A percentile compares a stretch with the other conserved stretches of the same genome.
Evolutionary conservation across 2,797 vertebrate species (phyloP).

Genomic region (Falco columbarius): DNA sequence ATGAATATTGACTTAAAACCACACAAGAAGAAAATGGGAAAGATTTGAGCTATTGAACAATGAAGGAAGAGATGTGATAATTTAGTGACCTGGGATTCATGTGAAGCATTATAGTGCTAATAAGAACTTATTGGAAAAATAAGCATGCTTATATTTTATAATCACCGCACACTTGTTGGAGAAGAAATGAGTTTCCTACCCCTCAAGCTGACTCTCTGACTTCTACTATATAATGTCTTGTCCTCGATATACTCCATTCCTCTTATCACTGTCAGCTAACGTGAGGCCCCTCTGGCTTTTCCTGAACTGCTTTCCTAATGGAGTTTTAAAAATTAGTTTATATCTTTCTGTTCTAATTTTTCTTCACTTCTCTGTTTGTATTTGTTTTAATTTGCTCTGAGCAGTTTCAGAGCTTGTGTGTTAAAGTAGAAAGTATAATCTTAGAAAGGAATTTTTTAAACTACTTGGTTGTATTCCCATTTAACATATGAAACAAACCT

Average conservation of each 20-base stretch:
- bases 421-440: neutral
- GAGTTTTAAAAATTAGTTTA: constrained; percentile 4
- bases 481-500: neutral
- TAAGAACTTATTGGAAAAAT: neutral
- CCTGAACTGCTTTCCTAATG: neutral
- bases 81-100: neutral
- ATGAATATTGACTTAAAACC: neutral
- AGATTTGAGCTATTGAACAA: neutral
- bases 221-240: neutral
- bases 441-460: neutral
- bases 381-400: neutral
- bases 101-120: neutral
- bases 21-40: neutral
- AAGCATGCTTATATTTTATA: neutral
- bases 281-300: constrained; percentile 9
- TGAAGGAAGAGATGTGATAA: neutral
- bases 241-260: neutral
- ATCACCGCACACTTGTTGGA: neutral
- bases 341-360: constrained; percentile 5
- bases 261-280: neutral
- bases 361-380: neutral
- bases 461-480: neutral
- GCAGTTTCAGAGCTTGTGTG: neutral
- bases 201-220: neutral
- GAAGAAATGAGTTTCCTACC: constrained; percentile 10